These are phyloP conservation scores for Hippocampus abdominalis DNA, from an alignment of 2,113 vertebrate genomes.

Conservation along the genomic window DNA sequence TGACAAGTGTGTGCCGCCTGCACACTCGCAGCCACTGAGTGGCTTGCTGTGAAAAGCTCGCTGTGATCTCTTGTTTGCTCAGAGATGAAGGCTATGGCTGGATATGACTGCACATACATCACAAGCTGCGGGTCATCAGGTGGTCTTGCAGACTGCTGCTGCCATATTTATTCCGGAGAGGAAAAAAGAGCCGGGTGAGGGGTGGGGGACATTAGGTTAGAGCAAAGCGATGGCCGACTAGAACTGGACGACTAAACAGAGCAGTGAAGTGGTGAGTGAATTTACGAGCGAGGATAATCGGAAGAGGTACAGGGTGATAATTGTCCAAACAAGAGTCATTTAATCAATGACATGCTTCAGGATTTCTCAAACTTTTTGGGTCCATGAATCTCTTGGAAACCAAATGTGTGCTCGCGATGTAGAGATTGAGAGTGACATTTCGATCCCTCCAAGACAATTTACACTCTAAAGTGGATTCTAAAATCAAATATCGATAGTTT, in stretches of 20 bases:
- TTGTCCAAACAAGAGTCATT: background rate
- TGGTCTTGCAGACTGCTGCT: conserved; percentile 29
- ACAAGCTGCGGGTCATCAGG: conserved; percentile 24
- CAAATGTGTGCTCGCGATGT: background rate
- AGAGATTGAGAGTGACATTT: background rate
- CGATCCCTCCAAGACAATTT: too few relatives aligned
- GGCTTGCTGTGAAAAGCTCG: conserved; percentile 6
- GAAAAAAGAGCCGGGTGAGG: background rate
- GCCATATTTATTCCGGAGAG: conserved; percentile 34
- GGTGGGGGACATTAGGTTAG: background rate
- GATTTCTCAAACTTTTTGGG: background rate
- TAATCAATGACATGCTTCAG: background rate
- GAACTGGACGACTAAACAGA: conserved; percentile 10
- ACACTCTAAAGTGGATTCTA: background rate
- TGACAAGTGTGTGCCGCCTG: conserved; percentile 3
- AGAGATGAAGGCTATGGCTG: conserved; percentile 26
- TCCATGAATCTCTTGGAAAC: background rate
- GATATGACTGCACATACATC: conserved; percentile 32
- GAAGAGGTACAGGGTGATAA: background rate
- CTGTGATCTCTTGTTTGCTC: conserved; percentile 22
- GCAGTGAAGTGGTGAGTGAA: background rate
- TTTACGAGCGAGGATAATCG: background rate
- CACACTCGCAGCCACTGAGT: background rate
- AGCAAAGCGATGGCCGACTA: conserved; percentile 29
- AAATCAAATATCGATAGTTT: background rate